Evolutionary conservation across 2,888 invertebrate genomes (phyloP), one percentile per base, ranked within the genome.

Genomic region (Phortica okadai): DNA sequence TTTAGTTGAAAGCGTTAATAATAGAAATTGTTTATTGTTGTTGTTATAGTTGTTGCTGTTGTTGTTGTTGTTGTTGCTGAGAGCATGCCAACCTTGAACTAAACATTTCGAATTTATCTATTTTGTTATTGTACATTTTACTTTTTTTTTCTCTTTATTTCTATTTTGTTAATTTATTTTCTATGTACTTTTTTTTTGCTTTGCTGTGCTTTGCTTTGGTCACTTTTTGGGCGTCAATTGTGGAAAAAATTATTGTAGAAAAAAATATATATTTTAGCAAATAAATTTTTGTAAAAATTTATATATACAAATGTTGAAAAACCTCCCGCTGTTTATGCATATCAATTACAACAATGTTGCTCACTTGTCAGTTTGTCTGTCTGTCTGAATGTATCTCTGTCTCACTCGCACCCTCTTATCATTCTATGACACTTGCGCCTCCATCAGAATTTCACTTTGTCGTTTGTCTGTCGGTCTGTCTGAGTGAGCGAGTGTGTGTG

Each of bases 11-110:
- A 62, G 25, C 50, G 69, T 72, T 72, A 72, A 72, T 72, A 72
- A 72, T 72, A 72, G 70, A 72, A 54, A 72, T 72, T 56, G 54
- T 56, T 72, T 72, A 56, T 72, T 72, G 44, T 72, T 62, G 7
- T 62, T 21, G 14, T 56, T 62, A 6, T 25, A 21, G 6, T 21
- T 62, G 25, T 62, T 62, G 56, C 11, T 56, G 56, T 21, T 69
- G 44, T 69, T 21, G 45, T 69, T 69, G 10, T 54, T 33, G 33
- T 69, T 45, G 10, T 21, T 16, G 69, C 16, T 72, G 70, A 54
- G 33, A 56, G 16, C 16, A 42, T 54, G 21, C 69, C 41, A 69
- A 45, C 69, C 69, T 74, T 74, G 64, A 74, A 64, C 59, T 74
- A 64, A 50, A 74, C 62, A 74, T 62, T 74, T 66, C 14, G 14